Conservation (phyloP, 2,888 invertebrate genomes). For the Heliconius ethilla region DNA sequence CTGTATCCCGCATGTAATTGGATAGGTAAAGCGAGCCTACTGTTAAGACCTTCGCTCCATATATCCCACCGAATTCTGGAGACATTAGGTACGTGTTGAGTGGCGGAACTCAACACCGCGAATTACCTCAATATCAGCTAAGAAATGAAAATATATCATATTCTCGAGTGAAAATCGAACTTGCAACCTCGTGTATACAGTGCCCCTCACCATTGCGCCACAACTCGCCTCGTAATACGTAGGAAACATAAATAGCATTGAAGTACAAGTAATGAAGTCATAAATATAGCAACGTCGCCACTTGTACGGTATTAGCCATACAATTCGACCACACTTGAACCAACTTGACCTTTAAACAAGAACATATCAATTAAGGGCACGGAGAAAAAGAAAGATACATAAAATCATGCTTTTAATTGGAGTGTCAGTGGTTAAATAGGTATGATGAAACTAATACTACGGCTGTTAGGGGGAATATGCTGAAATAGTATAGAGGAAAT, state of each 20-base stretch:
- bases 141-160: too few relatives aligned
- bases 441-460: neutral
- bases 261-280: conserved; percentile 20
- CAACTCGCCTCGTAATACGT: neutral
- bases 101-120: too few relatives aligned
- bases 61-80: too few relatives aligned
- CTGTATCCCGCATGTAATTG: too few relatives aligned
- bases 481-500: neutral
- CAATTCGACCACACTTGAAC: conserved; percentile 37
- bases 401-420: conserved; percentile 29
- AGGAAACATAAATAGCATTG: neutral
- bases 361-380: conserved; percentile 38
- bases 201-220: too few relatives aligned
- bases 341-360: conserved; percentile 35
- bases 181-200: too few relatives aligned
- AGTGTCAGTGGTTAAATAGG: conserved; percentile 26
- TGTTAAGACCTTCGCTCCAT: too few relatives aligned
- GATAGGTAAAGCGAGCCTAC: too few relatives aligned
- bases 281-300: conserved; percentile 24
- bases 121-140: too few relatives aligned
- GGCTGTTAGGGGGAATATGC: neutral
- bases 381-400: conserved; percentile 31
- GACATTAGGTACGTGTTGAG: too few relatives aligned
- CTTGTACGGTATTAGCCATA: conserved; percentile 24
- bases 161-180: too few relatives aligned